phyloP scores from a whole-genome alignment of 2,113 vertebrate genomes.

The Vulpes ferrilata region DNA sequence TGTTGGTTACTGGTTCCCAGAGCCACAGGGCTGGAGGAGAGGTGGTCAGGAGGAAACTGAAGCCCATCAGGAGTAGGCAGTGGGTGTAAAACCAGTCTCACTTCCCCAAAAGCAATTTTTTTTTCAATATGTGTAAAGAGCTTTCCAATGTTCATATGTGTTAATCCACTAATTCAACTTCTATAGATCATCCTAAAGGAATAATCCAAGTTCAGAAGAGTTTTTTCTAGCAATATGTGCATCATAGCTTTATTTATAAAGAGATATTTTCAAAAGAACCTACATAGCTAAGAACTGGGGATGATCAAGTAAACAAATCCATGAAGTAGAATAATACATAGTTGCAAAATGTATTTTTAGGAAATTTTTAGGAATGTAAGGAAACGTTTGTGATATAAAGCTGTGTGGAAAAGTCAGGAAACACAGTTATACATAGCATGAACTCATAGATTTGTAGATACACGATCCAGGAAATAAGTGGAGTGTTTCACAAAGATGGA shows the following conservation, averaged over 20 bases:
- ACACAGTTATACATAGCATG: not conserved
- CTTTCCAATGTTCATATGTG: not conserved
- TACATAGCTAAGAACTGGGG: not conserved
- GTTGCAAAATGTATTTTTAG: not conserved
- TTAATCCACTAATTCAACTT: not conserved
- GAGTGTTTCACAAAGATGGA: not conserved
- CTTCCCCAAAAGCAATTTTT: not conserved
- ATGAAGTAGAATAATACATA: not conserved
- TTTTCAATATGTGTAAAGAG: not conserved
- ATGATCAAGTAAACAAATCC: not conserved
- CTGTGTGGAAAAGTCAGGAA: not conserved
- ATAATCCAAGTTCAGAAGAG: not conserved
- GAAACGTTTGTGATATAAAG: not conserved
- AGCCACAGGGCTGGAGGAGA: not conserved
- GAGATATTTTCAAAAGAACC: not conserved
- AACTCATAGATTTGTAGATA: not conserved
- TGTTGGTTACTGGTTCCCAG: not conserved
- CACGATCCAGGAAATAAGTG: not conserved
- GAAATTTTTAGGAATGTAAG: not conserved
- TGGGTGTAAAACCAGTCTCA: not conserved
- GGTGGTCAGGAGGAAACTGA: not conserved
- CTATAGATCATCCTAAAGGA: not conserved
- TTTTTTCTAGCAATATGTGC: not conserved
- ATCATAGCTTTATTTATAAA: not conserved
- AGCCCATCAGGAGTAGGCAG: rapidly evolving